Evolutionary conservation across 2,113 vertebrate species (phyloP).

Genomic region (Bettongia penicillata): DNA sequence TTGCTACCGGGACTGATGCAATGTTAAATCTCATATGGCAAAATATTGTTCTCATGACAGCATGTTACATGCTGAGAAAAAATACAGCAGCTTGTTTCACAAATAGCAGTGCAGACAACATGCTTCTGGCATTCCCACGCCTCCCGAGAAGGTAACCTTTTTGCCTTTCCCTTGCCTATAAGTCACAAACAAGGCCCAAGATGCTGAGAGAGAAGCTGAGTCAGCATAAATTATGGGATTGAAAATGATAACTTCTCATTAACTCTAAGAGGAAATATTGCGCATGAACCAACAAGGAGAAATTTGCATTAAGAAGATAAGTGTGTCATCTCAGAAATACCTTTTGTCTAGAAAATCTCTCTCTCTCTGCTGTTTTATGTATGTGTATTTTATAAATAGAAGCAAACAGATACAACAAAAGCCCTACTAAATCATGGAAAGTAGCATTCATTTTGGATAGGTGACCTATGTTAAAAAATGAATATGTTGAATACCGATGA

Average conservation of each 20-base stretch:
- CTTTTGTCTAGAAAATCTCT: neutral
- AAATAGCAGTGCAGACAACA: slow-evolving; percentile 63
- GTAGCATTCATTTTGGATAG: slow-evolving; percentile 80
- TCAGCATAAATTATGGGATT: slow-evolving; percentile 50
- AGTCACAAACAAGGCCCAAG: slow-evolving; percentile 62
- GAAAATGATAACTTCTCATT: slow-evolving; percentile 57
- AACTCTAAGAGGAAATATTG: slow-evolving; percentile 61
- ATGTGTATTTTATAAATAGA: slow-evolving; percentile 65
- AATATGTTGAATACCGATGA: slow-evolving; percentile 71
- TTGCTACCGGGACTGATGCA: slow-evolving; percentile 40
- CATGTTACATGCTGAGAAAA: slow-evolving; percentile 61
- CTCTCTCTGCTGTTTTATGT: neutral
- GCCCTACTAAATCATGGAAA: slow-evolving; percentile 78
- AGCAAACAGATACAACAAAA: slow-evolving; percentile 75
- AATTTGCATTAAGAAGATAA: slow-evolving; percentile 67
- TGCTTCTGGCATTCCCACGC: slow-evolving; percentile 60
- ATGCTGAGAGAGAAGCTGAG: slow-evolving; percentile 59
- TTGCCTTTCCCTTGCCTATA: neutral
- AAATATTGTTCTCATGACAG: slow-evolving; percentile 59
- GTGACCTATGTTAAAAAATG: slow-evolving; percentile 78
- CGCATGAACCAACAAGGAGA: slow-evolving; percentile 59
- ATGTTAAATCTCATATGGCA: slow-evolving; percentile 67
- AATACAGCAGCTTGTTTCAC: neutral
- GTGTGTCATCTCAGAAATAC: slow-evolving; percentile 67
- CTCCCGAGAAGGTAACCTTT: slow-evolving; percentile 45